Base-by-base conservation (phyloP, 1,140 invertebrate species). In the Bursaphelenchus mucronatus region DNA sequence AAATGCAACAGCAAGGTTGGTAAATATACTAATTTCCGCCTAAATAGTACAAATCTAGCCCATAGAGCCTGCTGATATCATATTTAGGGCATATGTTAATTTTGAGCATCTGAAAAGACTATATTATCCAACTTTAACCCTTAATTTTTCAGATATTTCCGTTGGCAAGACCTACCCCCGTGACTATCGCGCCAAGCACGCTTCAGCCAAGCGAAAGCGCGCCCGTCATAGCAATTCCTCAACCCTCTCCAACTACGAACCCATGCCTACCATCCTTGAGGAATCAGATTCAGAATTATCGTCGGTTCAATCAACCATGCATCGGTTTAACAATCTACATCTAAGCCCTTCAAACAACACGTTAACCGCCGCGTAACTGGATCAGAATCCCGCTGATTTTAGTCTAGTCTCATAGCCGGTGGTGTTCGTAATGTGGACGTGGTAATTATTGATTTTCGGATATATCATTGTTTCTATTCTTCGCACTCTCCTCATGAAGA, bases 141-240 rank as follows among this genome's bases (percentile, higher is more conserved):
- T 55, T 1, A 30, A 30, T 30, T 30, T 40, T 59, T 59, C 40
- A 59, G 57, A 59, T 44, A 39, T 59, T 13, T 44, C 57, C 57
- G 57, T 39, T n/a, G 54, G 13, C 19, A 59, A 59, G 41, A 59
- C 47, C 13, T 46, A 50, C 41, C 57, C 57, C 4, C 57, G 57
- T 39, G 57, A 59, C 40, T 59, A 59, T 9, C 57, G 57, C 11
- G 41, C 57, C 41, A 39, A 44, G 11, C 57, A 59, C 45, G 11
- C 13, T n/a, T 44, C 40, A 30, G 57, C 57, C 44, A 59, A 59
- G 41, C 13, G 57, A 59, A 59, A 59, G 40, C 57, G 57, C 11
- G 57, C 57, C 7, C 57, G 57, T 50, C 45, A 39, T 44, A 44
- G 40, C 13, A 2, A 59, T 3, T 59, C 57, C 19, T 59, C 57